Conservation (phyloP, 2,888 invertebrate species). For the Eutolmus rufibarbis region DNA sequence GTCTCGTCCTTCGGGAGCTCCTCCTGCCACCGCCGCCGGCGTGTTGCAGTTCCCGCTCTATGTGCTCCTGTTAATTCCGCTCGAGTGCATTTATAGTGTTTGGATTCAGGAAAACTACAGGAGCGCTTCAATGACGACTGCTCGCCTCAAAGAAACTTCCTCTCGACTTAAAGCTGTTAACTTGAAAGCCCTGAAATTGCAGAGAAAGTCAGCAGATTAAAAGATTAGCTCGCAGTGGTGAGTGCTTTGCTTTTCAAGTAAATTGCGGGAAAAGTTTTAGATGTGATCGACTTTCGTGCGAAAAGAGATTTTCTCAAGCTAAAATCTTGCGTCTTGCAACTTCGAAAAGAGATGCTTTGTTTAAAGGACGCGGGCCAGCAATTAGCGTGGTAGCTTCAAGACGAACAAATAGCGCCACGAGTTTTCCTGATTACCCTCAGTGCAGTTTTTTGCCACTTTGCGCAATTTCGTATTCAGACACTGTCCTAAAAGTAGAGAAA, state of each 20-base stretch:
- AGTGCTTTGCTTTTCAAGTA: conserved; percentile 4
- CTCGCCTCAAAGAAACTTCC: conserved; percentile 18
- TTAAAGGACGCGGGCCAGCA: background rate
- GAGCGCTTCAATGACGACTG: conserved; percentile 11
- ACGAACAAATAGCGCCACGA: background rate
- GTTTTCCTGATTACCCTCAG: background rate
- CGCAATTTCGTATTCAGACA: background rate
- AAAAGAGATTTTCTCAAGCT: background rate
- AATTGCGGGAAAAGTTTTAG: conserved; percentile 1
- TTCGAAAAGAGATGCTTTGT: background rate
- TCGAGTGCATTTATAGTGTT: conserved; percentile 27
- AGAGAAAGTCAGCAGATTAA: conserved; percentile 22
- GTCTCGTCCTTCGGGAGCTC: background rate
- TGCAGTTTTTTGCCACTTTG: background rate
- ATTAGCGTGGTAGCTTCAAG: background rate
- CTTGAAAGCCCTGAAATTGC: conserved; percentile 17
- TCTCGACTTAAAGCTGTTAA: conserved; percentile 29
- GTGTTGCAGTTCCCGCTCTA: background rate
- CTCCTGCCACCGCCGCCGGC: background rate
- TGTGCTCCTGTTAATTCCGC: conserved; percentile 14
- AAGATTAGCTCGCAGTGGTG: conserved; percentile 16
- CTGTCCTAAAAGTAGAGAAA: background rate
- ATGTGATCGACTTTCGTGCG: background rate
- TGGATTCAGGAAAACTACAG: background rate
- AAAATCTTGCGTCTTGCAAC: background rate